A percentile compares a stretch with the other conserved stretches of the same genome.
Conservation (phyloP, 2,113 vertebrate genomes). For the Eublepharis macularius region DNA sequence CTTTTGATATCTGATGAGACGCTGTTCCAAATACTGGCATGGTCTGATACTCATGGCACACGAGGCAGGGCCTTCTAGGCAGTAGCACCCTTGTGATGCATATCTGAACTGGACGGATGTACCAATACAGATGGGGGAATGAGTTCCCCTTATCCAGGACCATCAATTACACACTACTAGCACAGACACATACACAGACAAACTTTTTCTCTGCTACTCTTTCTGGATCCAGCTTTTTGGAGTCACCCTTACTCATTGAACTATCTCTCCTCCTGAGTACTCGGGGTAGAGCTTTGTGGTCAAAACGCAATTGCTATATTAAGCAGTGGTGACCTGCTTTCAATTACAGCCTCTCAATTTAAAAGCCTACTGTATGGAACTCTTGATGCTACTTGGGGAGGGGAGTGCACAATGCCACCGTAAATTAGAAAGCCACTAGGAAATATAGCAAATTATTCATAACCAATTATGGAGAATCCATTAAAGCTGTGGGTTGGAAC, state of each 20-base stretch:
- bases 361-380: constrained; percentile 59
- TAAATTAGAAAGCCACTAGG: constrained; percentile 32
- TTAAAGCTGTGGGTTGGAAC: constrained; percentile 59
- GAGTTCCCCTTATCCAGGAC: no score
- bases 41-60: no score
- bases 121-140: no score
- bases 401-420: constrained; percentile 27
- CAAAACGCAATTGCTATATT: neutral
- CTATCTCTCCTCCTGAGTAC: neutral
- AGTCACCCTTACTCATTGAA: neutral
- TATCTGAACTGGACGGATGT: no score
- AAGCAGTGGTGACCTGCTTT: constrained; percentile 45
- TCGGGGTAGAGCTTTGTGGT: neutral
- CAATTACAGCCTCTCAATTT: constrained; percentile 66
- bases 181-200: accelerated
- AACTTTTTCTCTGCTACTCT: neutral
- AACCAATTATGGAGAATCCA: constrained; percentile 70
- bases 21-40: no score
- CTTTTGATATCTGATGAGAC: no score
- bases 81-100: no score
- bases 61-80: no score
- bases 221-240: constrained; percentile 2
- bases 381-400: constrained; percentile 39
- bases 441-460: constrained; percentile 69
- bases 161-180: no score